Evolutionary conservation across 2,113 vertebrate genomes (phyloP).

Genomic region (Zingel zingel): DNA sequence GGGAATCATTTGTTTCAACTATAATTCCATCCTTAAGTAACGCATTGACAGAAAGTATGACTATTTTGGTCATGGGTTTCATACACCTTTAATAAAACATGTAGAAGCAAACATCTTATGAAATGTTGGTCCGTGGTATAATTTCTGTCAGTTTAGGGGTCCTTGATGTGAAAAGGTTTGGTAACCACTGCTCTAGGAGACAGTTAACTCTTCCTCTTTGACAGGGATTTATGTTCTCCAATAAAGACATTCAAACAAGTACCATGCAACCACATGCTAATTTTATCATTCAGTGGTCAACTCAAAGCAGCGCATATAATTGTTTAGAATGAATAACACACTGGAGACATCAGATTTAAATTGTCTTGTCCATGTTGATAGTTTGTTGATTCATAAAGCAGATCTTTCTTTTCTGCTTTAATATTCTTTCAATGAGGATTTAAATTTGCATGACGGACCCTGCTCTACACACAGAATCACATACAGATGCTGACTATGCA

Average conservation of each 20-base stretch:
- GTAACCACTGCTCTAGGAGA: not conserved
- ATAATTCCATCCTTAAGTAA: too few relatives aligned
- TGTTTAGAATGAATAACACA: slow-evolving; percentile 26
- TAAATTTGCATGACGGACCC: slow-evolving; percentile 25
- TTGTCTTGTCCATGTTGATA: slow-evolving; percentile 7
- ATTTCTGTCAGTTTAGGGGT: too few relatives aligned
- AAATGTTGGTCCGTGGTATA: too few relatives aligned
- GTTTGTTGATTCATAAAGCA: slow-evolving; percentile 33
- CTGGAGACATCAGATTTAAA: slow-evolving; percentile 36
- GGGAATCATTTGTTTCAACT: too few relatives aligned
- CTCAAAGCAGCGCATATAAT: slow-evolving; percentile 27
- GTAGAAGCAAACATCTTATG: too few relatives aligned
- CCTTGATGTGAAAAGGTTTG: too few relatives aligned
- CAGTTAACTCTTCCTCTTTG: slow-evolving; percentile 13
- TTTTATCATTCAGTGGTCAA: slow-evolving; percentile 36
- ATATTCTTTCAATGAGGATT: slow-evolving; percentile 34
- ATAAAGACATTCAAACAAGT: slow-evolving; percentile 31
- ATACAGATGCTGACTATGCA: slow-evolving; percentile 15
- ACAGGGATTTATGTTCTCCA: slow-evolving; percentile 28
- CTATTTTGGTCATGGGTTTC: too few relatives aligned
- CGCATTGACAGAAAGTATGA: too few relatives aligned
- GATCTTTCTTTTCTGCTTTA: slow-evolving; percentile 24
- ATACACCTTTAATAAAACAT: too few relatives aligned
- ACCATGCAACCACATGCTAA: slow-evolving; percentile 36
- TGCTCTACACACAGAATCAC: slow-evolving; percentile 32